A percentile compares a stretch with the other conserved stretches of the same genome.
phyloP scores from a whole-genome alignment of 2,113 vertebrate species.

The Indri indri region DNA sequence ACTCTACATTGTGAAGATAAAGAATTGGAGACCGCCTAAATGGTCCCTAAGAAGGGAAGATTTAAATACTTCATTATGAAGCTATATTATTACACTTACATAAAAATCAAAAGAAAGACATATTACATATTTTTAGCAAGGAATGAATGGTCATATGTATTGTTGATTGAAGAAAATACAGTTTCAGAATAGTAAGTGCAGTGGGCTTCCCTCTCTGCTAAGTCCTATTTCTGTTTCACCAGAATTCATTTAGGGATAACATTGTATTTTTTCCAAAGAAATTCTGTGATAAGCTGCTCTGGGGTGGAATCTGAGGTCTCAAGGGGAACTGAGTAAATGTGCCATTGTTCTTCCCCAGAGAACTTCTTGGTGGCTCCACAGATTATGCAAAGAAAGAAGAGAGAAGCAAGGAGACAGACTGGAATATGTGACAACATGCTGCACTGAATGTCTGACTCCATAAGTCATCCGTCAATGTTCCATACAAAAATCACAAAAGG shows the following conservation, averaged over 20 bases:
- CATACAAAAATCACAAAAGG: background rate
- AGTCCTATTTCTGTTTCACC: background rate
- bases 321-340: background rate
- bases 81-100: background rate
- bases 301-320: background rate
- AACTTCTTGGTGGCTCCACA: background rate
- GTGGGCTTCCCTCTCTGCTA: background rate
- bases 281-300: background rate
- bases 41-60: background rate
- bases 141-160: background rate
- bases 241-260: background rate
- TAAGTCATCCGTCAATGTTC: background rate
- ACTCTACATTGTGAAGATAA: background rate
- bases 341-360: background rate
- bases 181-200: background rate
- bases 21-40: background rate
- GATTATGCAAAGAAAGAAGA: background rate
- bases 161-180: background rate
- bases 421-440: background rate
- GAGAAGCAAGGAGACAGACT: background rate
- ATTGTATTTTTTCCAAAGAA: background rate
- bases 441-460: background rate
- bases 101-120: background rate
- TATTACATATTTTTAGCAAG: background rate
- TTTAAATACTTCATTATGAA: background rate